Evolutionary conservation across 2,113 vertebrate genomes (phyloP).

Genomic region (Ramphastos sulfuratus): DNA sequence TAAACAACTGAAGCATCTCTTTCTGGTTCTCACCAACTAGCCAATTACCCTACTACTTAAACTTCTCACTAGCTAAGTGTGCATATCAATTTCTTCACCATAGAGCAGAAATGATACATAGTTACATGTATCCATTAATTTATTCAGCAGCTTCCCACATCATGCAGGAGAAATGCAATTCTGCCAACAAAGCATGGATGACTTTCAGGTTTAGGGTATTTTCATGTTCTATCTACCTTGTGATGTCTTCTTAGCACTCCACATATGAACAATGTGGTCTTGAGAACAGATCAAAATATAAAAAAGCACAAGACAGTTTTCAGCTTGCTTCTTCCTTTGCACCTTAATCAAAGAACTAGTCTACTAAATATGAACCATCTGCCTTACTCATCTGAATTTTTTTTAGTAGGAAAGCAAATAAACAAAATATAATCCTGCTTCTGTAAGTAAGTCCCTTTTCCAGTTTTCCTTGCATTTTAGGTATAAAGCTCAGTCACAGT

Average conservation of each 20-base stretch:
- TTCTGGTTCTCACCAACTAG: not conserved
- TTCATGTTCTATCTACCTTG: slow-evolving; percentile 31
- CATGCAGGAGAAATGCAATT: not conserved
- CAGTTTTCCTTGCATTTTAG: not conserved
- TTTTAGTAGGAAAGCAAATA: not conserved
- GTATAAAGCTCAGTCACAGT: not conserved
- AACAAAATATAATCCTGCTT: not conserved
- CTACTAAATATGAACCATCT: not conserved
- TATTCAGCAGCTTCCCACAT: not conserved
- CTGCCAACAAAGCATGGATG: not conserved
- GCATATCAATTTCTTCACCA: not conserved
- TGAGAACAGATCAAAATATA: not conserved
- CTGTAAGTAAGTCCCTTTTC: not conserved
- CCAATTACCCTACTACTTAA: not conserved
- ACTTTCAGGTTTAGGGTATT: not conserved
- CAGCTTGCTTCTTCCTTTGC: not conserved
- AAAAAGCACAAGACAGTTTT: not conserved
- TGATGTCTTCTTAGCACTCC: not conserved
- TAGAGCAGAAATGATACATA: not conserved
- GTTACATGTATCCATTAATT: slow-evolving; percentile 17
- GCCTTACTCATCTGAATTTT: not conserved
- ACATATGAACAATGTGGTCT: not conserved
- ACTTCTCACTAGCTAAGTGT: not conserved
- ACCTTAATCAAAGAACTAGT: not conserved
- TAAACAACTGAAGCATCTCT: not conserved